Conservation (phyloP, 2,797 vertebrate genomes). For the Gallirallus australis region DNA sequence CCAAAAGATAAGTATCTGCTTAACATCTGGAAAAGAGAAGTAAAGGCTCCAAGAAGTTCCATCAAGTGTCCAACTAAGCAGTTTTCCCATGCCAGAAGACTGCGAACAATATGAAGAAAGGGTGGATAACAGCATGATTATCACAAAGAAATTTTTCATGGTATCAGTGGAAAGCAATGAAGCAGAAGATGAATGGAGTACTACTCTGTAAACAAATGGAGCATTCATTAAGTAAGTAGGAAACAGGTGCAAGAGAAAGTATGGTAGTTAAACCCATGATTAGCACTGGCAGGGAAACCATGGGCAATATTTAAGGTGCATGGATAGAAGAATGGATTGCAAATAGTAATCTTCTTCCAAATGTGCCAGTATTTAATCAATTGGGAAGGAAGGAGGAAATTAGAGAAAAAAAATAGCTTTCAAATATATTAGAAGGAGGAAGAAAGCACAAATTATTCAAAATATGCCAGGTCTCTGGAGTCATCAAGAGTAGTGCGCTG, state of each 20-base stretch:
- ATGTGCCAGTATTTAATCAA: not conserved
- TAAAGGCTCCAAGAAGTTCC: not conserved
- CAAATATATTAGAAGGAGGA: not conserved
- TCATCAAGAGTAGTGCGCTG: not conserved
- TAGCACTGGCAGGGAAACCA: not conserved
- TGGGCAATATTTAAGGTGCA: not conserved
- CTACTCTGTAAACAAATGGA: not conserved
- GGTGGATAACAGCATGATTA: not conserved
- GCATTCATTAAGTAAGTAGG: not conserved
- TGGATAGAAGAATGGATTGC: not conserved
- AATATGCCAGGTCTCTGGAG: not conserved
- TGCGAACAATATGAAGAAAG: not conserved
- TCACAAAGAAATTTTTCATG: not conserved
- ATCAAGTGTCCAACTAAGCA: not conserved
- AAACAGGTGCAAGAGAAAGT: not conserved
- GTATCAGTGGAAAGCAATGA: not conserved
- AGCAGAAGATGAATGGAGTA: not conserved
- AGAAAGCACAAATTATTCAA: not conserved
- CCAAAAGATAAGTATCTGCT: not conserved
- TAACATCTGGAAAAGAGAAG: not conserved
- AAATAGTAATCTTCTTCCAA: not conserved
- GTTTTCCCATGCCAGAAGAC: not conserved
- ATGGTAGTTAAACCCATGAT: not conserved
- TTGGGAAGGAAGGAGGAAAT: not conserved
- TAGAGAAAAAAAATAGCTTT: not conserved